Evolutionary conservation across 2,113 vertebrate genomes (phyloP).

Genomic region (Alexandromys fortis): DNA sequence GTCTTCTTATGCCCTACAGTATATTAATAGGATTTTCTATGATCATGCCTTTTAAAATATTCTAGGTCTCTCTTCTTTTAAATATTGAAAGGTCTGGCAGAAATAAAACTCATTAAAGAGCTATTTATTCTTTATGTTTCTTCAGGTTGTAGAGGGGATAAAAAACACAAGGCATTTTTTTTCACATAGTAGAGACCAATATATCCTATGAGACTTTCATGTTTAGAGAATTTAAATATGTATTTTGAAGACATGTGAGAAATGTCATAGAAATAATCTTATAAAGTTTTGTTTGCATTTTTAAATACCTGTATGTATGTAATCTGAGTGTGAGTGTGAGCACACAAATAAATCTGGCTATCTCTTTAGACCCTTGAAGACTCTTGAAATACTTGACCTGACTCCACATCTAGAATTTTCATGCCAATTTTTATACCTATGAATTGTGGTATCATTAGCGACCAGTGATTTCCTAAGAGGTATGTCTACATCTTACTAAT

Average conservation of each 20-base stretch:
- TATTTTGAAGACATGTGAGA: slow-evolving; percentile 26
- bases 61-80: slow-evolving; percentile 18
- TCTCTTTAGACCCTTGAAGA: not conserved
- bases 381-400: slow-evolving; percentile 29
- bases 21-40: slow-evolving; percentile 14
- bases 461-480: not conserved
- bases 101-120: slow-evolving; percentile 43
- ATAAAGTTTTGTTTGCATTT: not conserved
- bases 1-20: not conserved
- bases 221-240: slow-evolving; percentile 44
- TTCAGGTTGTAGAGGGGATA: slow-evolving; percentile 34
- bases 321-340: not conserved
- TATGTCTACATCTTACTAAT: not conserved
- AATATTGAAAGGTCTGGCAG: not conserved
- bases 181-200: not conserved
- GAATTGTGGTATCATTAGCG: not conserved
- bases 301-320: not conserved
- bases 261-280: not conserved
- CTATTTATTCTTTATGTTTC: slow-evolving; percentile 4
- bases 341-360: not conserved
- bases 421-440: not conserved
- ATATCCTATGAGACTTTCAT: not conserved
- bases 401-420: not conserved
- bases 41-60: not conserved
- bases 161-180: slow-evolving; percentile 30